Percentiles rank a stretch among this genome's conserved stretches.
phyloP scores from a whole-genome alignment of 2,888 invertebrate species.

The Cantharis rustica region DNA sequence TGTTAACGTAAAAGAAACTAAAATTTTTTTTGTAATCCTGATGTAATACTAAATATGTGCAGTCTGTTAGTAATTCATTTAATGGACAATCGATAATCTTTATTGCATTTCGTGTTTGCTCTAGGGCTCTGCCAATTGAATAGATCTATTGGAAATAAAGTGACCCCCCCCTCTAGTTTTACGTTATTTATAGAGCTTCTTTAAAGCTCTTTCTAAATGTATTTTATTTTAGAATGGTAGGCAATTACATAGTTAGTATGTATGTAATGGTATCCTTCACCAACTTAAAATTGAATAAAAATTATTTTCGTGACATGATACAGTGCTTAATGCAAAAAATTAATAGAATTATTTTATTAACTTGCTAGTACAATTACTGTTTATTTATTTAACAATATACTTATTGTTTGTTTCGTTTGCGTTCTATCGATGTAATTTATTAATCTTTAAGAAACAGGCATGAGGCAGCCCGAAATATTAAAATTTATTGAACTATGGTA shows the following conservation, averaged over 20 bases:
- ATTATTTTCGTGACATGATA: too few species aligned
- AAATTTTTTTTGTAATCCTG: neutral
- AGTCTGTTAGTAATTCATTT: neutral
- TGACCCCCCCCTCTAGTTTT: neutral
- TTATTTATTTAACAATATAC: too few species aligned
- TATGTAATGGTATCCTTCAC: neutral
- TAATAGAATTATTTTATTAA: too few species aligned
- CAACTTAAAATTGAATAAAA: too few species aligned
- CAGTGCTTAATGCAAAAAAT: too few species aligned
- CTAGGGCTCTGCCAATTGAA: neutral
- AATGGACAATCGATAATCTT: neutral
- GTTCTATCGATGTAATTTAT: too few species aligned
- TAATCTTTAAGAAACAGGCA: too few species aligned
- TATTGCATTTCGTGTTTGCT: neutral
- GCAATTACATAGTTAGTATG: too few species aligned
- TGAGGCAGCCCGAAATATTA: too few species aligned
- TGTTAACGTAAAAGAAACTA: neutral
- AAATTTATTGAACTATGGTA: too few species aligned
- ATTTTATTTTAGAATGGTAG: neutral
- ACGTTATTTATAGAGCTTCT: neutral
- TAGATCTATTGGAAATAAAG: neutral
- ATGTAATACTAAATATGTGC: neutral
- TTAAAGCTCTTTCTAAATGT: neutral
- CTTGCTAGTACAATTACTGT: too few species aligned
- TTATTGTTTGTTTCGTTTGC: too few species aligned